A percentile compares a stretch with the other conserved stretches of the same genome.
These are phyloP conservation scores for Acipenser oxyrinchus DNA, from an alignment of 2,797 vertebrate species.

Conservation along the genomic window DNA sequence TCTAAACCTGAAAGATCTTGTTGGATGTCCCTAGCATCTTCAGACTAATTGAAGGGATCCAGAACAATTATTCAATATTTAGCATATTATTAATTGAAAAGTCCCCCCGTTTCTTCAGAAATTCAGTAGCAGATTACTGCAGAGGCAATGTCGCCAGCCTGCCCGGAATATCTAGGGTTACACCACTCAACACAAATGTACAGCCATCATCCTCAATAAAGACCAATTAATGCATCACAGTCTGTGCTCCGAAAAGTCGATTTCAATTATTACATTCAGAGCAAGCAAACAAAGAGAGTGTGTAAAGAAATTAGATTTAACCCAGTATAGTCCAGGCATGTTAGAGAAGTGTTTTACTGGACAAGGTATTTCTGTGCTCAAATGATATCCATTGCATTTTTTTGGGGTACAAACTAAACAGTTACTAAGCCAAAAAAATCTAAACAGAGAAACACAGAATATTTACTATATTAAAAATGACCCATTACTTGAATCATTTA, in stretches of 20 bases:
- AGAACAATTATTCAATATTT: conserved; percentile 15
- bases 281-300: conserved; percentile 30
- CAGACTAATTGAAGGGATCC: conserved; percentile 11
- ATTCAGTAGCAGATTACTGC: conserved; percentile 8
- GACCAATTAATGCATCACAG: conserved; percentile 25
- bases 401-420: too few relatives aligned
- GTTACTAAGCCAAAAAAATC: too few relatives aligned
- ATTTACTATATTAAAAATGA: too few relatives aligned
- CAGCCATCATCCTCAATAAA: conserved; percentile 19
- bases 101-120: conserved; percentile 15
- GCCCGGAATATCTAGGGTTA: conserved; percentile 7
- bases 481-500: too few relatives aligned
- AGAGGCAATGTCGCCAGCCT: neutral
- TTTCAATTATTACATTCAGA: conserved; percentile 27
- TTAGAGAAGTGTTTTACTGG: too few relatives aligned
- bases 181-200: conserved; percentile 4
- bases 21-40: conserved; percentile 13
- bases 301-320: conserved; percentile 17
- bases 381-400: too few relatives aligned
- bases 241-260: conserved; percentile 25
- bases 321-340: conserved; percentile 7
- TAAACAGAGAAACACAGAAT: too few relatives aligned
- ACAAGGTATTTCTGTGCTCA: too few relatives aligned
- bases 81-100: conserved; percentile 23
- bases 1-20: conserved; percentile 13